phyloP scores from a whole-genome alignment of 2,113 vertebrate genomes.

The Tor tambroides region DNA sequence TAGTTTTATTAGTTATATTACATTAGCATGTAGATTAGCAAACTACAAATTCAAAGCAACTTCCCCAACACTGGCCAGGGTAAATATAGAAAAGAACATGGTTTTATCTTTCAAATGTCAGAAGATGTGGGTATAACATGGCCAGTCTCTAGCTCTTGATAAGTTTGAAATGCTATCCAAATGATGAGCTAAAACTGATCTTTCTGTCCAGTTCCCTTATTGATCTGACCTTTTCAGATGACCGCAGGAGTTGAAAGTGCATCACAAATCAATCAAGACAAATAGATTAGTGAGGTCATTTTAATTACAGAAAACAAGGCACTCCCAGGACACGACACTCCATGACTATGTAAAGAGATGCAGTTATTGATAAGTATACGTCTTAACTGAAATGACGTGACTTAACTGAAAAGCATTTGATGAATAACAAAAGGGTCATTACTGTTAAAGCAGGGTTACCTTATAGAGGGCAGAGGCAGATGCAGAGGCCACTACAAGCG shows the following conservation, averaged over 20 bases:
- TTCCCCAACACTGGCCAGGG: neutral
- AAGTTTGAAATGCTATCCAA: conserved; percentile 45
- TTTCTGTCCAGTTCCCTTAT: conserved; percentile 44
- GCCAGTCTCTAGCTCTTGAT: neutral
- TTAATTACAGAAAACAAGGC: conserved; percentile 16
- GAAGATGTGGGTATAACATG: neutral
- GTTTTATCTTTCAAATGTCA: neutral
- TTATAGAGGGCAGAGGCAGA: conserved; percentile 96
- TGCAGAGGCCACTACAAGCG: conserved; percentile 92
- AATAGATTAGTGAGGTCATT: conserved; percentile 12
- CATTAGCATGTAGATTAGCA: neutral
- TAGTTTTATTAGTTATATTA: neutral
- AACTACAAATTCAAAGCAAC: neutral
- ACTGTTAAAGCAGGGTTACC: conserved; percentile 72
- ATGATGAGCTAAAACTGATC: conserved; percentile 43
- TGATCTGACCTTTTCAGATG: conserved; percentile 17
- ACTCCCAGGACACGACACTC: neutral
- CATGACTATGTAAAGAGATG: neutral
- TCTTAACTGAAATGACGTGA: neutral
- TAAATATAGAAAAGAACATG: neutral
- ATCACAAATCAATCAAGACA: neutral
- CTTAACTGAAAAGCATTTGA: neutral
- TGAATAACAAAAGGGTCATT: neutral
- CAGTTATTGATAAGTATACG: neutral
- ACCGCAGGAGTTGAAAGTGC: neutral